These are phyloP conservation scores for Lagenorhynchus albirostris DNA, from an alignment of 2,113 vertebrate species.

Conservation along the genomic window DNA sequence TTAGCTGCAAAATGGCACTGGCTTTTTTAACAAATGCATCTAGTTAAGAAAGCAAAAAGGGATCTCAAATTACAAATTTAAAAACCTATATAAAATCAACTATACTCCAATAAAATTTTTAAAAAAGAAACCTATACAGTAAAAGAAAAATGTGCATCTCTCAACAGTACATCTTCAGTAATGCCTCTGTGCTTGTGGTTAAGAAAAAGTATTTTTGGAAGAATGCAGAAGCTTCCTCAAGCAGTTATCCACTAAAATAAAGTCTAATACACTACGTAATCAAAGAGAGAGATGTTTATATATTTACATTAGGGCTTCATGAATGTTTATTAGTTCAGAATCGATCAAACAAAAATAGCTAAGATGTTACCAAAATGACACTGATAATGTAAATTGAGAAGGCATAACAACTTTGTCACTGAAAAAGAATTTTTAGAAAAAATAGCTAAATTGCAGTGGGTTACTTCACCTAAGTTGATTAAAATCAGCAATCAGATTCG, in stretches of 20 bases:
- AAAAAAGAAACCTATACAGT: not conserved
- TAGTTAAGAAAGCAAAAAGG: not conserved
- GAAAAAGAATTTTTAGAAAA: conserved; percentile 53
- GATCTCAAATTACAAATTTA: not conserved
- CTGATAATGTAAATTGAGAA: conserved; percentile 21
- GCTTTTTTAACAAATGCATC: not conserved
- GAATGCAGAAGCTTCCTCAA: conserved; percentile 42
- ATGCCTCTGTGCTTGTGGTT: not conserved
- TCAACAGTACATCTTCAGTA: not conserved
- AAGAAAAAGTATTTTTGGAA: not conserved
- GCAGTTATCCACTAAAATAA: conserved; percentile 42
- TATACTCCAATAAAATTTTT: not conserved
- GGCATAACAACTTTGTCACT: conserved; percentile 9
- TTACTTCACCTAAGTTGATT: not conserved
- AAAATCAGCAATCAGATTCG: not conserved
- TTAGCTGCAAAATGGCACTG: not conserved
- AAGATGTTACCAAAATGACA: conserved; percentile 18
- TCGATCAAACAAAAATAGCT: conserved; percentile 62
- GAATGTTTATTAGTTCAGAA: conserved; percentile 68
- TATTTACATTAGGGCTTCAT: conserved; percentile 44
- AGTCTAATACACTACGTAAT: conserved; percentile 36
- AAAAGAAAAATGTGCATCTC: not conserved
- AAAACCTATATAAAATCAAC: not conserved
- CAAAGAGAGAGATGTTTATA: conserved; percentile 42
- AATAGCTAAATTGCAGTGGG: not conserved